Evolutionary conservation across 2,797 vertebrate genomes (phyloP).

Genomic region (Microctenopoma lineatum): DNA sequence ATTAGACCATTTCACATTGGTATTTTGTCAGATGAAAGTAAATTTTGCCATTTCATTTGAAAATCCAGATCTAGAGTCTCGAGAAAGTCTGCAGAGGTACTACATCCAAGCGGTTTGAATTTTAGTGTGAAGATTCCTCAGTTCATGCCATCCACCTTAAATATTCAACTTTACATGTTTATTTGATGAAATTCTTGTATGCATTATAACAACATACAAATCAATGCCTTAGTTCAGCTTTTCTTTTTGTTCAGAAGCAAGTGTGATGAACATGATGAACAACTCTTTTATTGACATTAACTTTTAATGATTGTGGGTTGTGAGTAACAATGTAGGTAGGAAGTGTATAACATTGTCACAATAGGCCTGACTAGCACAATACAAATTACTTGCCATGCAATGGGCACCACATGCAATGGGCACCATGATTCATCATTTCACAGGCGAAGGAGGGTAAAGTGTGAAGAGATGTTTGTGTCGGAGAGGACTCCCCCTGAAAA

Average conservation of each 20-base stretch:
- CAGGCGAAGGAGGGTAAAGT: conserved; percentile 57
- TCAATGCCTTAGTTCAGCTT: background rate
- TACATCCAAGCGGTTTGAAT: too few relatives aligned
- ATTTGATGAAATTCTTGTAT: too few relatives aligned
- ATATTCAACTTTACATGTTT: too few relatives aligned
- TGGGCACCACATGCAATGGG: background rate
- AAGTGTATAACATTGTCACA: conserved; percentile 47
- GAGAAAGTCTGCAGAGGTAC: too few relatives aligned
- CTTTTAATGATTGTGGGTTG: conserved; percentile 39
- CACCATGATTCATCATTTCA: conserved; percentile 54
- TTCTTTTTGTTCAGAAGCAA: background rate
- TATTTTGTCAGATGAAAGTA: too few relatives aligned
- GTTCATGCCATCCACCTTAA: too few relatives aligned
- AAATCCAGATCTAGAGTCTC: too few relatives aligned
- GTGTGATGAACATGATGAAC: conserved; percentile 12
- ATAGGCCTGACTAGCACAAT: conserved; percentile 48
- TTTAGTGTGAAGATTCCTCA: too few relatives aligned
- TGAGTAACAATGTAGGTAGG: conserved; percentile 36
- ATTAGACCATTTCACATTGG: too few relatives aligned
- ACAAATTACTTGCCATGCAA: conserved; percentile 10
- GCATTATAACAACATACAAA: too few relatives aligned
- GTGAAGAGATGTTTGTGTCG: conserved; percentile 46
- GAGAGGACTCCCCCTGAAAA: conserved; percentile 47
- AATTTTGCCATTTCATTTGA: too few relatives aligned
- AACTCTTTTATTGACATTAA: conserved; percentile 10